A percentile compares a stretch with the other conserved stretches of the same genome.
Evolutionary conservation across 2,113 vertebrate species (phyloP).

Genomic region (Mesoclemmys tuberculata): DNA sequence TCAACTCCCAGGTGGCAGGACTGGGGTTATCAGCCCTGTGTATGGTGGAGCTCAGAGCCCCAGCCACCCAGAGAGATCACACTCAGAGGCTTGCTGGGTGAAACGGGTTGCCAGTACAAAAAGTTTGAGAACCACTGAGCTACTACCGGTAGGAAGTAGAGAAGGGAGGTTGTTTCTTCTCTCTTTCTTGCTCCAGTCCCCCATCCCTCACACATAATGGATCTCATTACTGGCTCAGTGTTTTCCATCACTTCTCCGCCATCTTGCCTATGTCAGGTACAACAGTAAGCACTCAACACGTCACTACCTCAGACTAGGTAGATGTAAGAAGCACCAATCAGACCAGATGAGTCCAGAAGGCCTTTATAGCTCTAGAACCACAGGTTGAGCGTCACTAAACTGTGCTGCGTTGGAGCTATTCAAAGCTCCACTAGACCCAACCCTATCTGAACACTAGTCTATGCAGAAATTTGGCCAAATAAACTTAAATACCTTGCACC

Average conservation of each 20-base stretch:
- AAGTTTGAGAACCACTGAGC: too few species aligned
- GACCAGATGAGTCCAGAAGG: background rate
- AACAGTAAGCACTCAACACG: background rate
- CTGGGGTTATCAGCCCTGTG: too few species aligned
- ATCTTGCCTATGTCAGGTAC: background rate
- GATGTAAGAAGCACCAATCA: background rate
- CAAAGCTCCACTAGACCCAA: background rate
- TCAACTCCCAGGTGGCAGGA: too few species aligned
- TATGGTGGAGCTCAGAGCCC: too few species aligned
- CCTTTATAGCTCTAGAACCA: background rate
- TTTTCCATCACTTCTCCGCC: background rate
- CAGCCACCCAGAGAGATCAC: too few species aligned
- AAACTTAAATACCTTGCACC: background rate
- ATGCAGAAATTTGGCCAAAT: background rate
- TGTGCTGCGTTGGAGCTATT: background rate
- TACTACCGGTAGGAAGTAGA: background rate
- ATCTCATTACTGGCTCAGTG: background rate
- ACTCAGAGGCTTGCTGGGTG: too few species aligned
- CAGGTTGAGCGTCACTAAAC: background rate
- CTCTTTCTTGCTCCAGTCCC: accelerated
- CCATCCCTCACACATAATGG: background rate
- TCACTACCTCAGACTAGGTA: background rate
- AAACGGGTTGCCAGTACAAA: too few species aligned
- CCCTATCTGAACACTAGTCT: background rate
- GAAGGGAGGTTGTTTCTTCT: background rate